These are phyloP conservation scores for Amphiprion clarkii DNA, from an alignment of 2,797 vertebrate genomes.

Conservation along the genomic window DNA sequence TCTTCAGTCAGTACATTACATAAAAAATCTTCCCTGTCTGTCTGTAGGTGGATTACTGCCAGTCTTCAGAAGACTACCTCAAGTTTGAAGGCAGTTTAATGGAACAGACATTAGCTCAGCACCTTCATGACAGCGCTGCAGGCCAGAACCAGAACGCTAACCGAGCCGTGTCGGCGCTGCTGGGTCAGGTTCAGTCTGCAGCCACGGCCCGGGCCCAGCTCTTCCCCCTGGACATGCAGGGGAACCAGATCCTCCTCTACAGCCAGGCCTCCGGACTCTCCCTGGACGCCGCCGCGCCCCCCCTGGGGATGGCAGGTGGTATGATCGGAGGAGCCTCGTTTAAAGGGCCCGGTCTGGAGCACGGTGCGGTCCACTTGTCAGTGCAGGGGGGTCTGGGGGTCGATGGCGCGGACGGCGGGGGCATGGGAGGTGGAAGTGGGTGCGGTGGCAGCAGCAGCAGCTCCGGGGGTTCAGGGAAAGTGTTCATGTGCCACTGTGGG, in stretches of 20 bases:
- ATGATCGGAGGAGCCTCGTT: constrained; percentile 73
- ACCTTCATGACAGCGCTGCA: constrained; percentile 72
- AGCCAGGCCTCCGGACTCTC: constrained; percentile 78
- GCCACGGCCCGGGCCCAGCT: constrained; percentile 82
- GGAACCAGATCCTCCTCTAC: constrained; percentile 91
- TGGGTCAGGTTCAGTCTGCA: constrained; percentile 81
- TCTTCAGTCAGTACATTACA: too few relatives aligned
- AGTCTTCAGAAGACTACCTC: constrained; percentile 93
- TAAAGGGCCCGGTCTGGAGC: constrained; percentile 82
- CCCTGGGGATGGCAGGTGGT: constrained; percentile 66
- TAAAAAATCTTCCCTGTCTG: background rate
- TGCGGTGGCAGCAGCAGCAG: constrained; percentile 35
- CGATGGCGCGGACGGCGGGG: constrained; percentile 70
- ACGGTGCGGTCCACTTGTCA: constrained; percentile 85
- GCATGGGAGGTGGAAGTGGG: constrained; percentile 34
- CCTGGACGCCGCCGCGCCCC: constrained; percentile 66
- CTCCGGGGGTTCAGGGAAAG: constrained; percentile 79
- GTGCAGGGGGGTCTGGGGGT: constrained; percentile 65
- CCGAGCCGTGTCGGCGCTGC: constrained; percentile 73
- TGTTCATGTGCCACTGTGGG: constrained; percentile 95
- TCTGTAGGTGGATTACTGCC: constrained; percentile 90
- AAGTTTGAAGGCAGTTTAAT: constrained; percentile 86
- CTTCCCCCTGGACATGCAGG: constrained; percentile 92
- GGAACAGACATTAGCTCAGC: constrained; percentile 82
- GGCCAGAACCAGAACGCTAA: constrained; percentile 76